Conservation (phyloP, 2,797 vertebrate genomes). For the Liasis olivaceus region DNA sequence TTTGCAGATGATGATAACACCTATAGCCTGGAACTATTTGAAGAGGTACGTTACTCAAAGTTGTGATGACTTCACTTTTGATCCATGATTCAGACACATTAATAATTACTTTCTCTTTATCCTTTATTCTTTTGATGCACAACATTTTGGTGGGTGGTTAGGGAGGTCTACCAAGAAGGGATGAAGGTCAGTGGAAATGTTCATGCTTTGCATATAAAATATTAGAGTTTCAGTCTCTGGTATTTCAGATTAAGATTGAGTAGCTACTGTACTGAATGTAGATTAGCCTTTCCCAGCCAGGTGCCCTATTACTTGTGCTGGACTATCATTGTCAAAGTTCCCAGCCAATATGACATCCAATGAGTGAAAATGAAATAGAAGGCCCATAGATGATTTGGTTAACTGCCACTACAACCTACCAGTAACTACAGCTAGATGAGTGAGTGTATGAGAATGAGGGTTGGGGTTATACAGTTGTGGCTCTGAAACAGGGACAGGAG, state of each 20-base stretch:
- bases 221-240: not conserved
- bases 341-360: not conserved
- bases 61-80: not conserved
- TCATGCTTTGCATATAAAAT: not conserved
- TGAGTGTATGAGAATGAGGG: not conserved
- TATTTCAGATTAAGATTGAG: not conserved
- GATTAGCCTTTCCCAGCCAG: not conserved
- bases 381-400: not conserved
- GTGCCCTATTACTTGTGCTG: not conserved
- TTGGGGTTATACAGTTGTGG: not conserved
- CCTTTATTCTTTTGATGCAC: accelerated
- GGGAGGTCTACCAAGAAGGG: not conserved
- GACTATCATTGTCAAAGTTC: not conserved
- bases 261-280: not conserved
- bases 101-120: not conserved
- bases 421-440: not conserved
- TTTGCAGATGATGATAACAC: slow-evolving; percentile 99
- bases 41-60: slow-evolving; percentile 80
- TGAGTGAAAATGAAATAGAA: not conserved
- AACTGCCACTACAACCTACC: not conserved
- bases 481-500: not conserved
- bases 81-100: not conserved
- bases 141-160: not conserved
- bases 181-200: not conserved
- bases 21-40: slow-evolving; percentile 94